Evolutionary conservation across 2,888 invertebrate genomes (phyloP).

Genomic region (Apeira syringaria): DNA sequence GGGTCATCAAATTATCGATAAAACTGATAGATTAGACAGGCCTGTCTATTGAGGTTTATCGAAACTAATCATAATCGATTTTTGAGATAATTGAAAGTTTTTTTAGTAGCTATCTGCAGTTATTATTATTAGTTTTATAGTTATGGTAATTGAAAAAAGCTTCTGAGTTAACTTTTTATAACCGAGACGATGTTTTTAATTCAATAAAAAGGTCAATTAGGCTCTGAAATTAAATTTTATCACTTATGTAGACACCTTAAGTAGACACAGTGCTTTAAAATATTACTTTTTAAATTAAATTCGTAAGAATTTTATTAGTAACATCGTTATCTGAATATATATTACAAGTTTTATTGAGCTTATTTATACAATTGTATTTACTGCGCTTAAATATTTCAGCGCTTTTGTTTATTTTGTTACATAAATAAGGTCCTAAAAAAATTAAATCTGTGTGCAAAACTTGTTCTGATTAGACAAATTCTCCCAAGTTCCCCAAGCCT

Average conservation of each 20-base stretch:
- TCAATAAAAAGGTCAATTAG: slow-evolving; percentile 2
- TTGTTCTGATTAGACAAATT: no score
- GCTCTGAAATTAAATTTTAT: slow-evolving; percentile 1
- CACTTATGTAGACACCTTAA: background rate
- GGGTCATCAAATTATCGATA: slow-evolving; percentile 4
- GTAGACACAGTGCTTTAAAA: no score
- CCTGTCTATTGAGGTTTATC: slow-evolving; percentile 4
- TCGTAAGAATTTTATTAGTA: no score
- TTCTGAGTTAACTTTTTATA: background rate
- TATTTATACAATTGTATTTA: no score
- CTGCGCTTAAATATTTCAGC: no score
- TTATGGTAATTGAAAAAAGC: slow-evolving; percentile 4
- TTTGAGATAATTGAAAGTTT: background rate
- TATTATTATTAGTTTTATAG: slow-evolving; percentile 2
- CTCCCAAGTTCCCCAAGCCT: no score
- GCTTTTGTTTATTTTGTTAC: no score
- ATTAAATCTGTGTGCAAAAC: no score
- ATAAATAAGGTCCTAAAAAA: no score
- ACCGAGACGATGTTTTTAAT: background rate
- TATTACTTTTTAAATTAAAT: no score
- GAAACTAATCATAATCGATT: slow-evolving; percentile 4
- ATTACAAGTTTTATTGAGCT: no score
- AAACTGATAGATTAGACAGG: slow-evolving; percentile 4
- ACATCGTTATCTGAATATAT: no score
- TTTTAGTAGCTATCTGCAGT: background rate